Evolutionary conservation across 2,888 invertebrate genomes (phyloP).

Genomic region (Pinctada fucata): DNA sequence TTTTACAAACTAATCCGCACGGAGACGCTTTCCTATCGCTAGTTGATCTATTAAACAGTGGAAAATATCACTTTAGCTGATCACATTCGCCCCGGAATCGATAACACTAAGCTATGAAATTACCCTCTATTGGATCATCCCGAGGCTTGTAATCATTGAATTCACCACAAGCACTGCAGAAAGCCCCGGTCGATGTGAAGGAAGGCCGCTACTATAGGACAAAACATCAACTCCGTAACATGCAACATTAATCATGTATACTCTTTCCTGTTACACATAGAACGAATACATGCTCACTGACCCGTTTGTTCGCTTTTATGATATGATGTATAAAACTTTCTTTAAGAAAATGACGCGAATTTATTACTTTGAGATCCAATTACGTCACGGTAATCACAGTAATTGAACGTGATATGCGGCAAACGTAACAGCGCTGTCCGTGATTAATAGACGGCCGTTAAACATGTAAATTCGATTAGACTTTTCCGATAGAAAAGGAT

Average conservation of each 20-base stretch:
- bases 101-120: neutral
- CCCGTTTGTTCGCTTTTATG: neutral
- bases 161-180: no score
- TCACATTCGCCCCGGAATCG: neutral
- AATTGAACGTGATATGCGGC: neutral
- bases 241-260: no score
- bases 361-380: neutral
- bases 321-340: neutral
- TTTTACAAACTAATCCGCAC: neutral
- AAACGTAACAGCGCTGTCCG: neutral
- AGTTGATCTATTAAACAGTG: neutral
- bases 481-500: neutral
- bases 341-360: neutral
- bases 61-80: conserved; percentile 3
- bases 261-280: no score
- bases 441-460: neutral
- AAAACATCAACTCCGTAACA: no score
- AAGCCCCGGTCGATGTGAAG: no score
- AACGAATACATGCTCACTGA: no score
- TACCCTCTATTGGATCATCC: neutral
- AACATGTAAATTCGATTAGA: neutral
- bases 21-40: neutral
- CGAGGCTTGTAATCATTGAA: no score
- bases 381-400: neutral
- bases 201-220: no score